Conservation (phyloP, 53 echinoderm and acorn worm genomes). For the Stichopus horrens region DNA sequence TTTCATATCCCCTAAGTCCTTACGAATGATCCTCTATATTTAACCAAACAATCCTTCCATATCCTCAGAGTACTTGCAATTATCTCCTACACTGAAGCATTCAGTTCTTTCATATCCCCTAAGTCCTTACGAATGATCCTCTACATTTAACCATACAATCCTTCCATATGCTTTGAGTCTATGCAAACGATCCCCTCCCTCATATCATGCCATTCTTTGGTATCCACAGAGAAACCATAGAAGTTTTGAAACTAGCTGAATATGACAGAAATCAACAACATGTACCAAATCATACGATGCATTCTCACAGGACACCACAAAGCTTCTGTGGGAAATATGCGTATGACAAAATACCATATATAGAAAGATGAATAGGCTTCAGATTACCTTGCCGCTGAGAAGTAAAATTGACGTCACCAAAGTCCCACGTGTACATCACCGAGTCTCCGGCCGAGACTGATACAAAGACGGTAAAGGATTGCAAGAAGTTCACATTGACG, state of each 20-base stretch:
- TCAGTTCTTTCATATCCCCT: too few species aligned
- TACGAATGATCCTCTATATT: too few species aligned
- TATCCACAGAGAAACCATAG: not conserved
- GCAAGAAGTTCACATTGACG: not conserved
- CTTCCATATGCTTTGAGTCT: too few species aligned
- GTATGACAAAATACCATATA: not conserved
- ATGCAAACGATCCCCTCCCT: too few species aligned
- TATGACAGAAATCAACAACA: too few species aligned
- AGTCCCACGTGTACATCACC: slow-evolving; percentile 33
- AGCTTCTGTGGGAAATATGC: not conserved
- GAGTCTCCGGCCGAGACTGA: not conserved
- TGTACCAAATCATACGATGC: not conserved
- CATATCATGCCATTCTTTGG: not conserved
- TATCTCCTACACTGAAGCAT: too few species aligned
- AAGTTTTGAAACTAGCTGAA: too few species aligned
- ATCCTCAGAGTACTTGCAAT: too few species aligned
- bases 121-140: too few species aligned
- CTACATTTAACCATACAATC: too few species aligned
- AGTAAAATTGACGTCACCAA: slow-evolving; percentile 1
- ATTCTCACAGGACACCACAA: not conserved
- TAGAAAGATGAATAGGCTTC: not conserved
- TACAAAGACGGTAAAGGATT: not conserved
- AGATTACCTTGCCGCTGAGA: slow-evolving; percentile 13
- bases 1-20: too few species aligned
- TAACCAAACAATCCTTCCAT: too few species aligned